Evolutionary conservation across 2,888 invertebrate species (phyloP).

Genomic region (Amiota communis): DNA sequence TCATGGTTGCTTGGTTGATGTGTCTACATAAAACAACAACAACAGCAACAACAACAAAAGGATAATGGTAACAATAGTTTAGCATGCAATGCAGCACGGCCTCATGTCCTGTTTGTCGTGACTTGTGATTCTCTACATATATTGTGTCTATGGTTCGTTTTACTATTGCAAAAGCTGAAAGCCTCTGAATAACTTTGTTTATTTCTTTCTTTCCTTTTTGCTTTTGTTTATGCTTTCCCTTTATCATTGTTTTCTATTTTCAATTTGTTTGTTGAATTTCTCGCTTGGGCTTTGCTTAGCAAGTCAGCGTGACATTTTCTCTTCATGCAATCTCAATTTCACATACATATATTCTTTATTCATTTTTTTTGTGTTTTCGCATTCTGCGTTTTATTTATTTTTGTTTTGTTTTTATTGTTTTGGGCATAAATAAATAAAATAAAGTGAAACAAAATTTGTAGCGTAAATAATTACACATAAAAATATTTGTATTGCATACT

Average conservation of each 20-base stretch:
- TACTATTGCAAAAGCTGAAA: not conserved
- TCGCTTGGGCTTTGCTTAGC: not conserved
- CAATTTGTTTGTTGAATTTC: not conserved
- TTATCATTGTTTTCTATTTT: not conserved
- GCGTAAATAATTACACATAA: too few species aligned
- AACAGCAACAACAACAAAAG: too few species aligned
- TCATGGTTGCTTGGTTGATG: conserved; percentile 27
- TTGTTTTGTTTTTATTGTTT: not conserved
- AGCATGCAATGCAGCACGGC: conserved; percentile 14
- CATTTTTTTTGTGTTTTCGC: not conserved
- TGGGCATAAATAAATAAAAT: too few species aligned
- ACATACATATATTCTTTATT: not conserved
- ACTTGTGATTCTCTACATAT: not conserved
- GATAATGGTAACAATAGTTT: too few species aligned
- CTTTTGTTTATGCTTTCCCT: not conserved
- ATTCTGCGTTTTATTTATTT: too few species aligned
- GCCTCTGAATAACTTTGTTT: too few species aligned
- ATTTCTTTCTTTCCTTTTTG: too few species aligned
- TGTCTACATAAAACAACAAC: conserved; percentile 26
- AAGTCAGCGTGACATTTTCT: conserved; percentile 20
- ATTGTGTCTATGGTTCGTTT: not conserved
- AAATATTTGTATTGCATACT: too few species aligned
- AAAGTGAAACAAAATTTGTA: too few species aligned
- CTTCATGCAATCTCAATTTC: conserved; percentile 14
- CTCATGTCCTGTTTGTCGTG: conserved; percentile 14